Evolutionary conservation across 2,797 vertebrate species (phyloP).

Genomic region (Pampus argenteus): DNA sequence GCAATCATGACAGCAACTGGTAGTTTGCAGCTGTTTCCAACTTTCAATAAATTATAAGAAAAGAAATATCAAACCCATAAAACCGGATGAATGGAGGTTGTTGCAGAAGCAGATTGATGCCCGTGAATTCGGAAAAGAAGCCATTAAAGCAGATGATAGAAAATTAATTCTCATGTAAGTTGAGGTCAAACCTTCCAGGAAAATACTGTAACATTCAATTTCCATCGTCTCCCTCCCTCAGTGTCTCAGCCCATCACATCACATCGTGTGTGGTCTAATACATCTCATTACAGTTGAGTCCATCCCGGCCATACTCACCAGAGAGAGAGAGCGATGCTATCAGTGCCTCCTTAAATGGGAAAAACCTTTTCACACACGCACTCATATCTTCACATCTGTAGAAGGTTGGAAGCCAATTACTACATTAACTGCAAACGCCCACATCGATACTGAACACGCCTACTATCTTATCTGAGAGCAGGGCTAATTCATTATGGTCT

Average conservation of each 20-base stretch:
- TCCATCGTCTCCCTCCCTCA: background rate
- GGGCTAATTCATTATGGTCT: constrained; percentile 37
- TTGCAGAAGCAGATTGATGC: no score
- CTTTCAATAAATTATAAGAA: no score
- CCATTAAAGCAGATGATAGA: background rate
- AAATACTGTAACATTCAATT: background rate
- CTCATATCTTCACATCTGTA: constrained; percentile 32
- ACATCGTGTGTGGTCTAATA: background rate
- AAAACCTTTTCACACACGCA: background rate
- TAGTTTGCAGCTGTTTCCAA: no score
- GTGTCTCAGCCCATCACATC: background rate
- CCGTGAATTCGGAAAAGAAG: background rate
- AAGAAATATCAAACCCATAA: no score
- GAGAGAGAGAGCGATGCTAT: constrained; percentile 6
- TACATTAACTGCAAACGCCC: constrained; percentile 19
- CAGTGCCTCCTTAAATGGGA: background rate
- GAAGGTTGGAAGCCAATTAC: constrained; percentile 9
- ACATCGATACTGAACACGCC: constrained; percentile 23
- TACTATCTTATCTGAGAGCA: constrained; percentile 22
- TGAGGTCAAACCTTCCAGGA: background rate
- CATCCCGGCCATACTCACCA: background rate
- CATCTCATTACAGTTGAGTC: constrained; percentile 33
- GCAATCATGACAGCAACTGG: no score
- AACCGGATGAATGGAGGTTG: no score
- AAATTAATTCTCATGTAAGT: background rate